These are phyloP conservation scores for Ginglymostoma cirratum DNA, from an alignment of 2,113 vertebrate species.

Conservation along the genomic window DNA sequence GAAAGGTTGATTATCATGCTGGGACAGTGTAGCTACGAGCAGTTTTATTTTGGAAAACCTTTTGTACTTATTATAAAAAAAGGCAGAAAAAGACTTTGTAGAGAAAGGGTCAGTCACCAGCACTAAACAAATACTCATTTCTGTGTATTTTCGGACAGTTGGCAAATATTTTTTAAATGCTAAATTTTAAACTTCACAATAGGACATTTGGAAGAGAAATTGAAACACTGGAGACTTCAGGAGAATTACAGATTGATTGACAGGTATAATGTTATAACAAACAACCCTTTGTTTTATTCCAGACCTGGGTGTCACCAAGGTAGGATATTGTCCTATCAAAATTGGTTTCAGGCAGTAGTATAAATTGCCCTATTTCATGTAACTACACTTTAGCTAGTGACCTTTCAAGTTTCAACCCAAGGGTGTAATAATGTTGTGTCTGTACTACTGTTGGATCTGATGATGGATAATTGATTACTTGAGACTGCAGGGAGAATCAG, in stretches of 20 bases:
- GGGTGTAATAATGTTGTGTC: conserved; percentile 47
- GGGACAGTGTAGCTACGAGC: not conserved
- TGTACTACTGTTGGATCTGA: conserved; percentile 67
- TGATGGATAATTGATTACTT: conserved; percentile 95
- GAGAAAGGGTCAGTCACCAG: not conserved
- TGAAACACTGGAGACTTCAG: not conserved
- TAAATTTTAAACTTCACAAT: not conserved
- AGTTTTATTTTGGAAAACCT: not conserved
- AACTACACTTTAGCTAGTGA: conserved; percentile 30
- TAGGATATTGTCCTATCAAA: conserved; percentile 2
- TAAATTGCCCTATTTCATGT: conserved; percentile 36
- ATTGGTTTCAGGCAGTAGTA: conserved; percentile 23
- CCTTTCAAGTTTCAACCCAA: conserved; percentile 32
- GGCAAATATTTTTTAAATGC: conserved; percentile 7
- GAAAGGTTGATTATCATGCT: not conserved
- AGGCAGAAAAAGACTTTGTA: not conserved
- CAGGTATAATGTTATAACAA: conserved; percentile 26
- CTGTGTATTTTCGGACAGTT: not conserved
- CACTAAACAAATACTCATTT: conserved; percentile 12
- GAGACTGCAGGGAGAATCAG: conserved; percentile 72
- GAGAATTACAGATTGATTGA: conserved; percentile 7
- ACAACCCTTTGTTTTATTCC: conserved; percentile 24
- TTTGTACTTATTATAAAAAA: not conserved
- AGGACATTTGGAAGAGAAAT: not conserved
- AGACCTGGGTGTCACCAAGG: conserved; percentile 19